A percentile compares a stretch with the other conserved stretches of the same genome.
phyloP scores from a whole-genome alignment of 2,797 vertebrate genomes.

The Myiotriccus ornatus region DNA sequence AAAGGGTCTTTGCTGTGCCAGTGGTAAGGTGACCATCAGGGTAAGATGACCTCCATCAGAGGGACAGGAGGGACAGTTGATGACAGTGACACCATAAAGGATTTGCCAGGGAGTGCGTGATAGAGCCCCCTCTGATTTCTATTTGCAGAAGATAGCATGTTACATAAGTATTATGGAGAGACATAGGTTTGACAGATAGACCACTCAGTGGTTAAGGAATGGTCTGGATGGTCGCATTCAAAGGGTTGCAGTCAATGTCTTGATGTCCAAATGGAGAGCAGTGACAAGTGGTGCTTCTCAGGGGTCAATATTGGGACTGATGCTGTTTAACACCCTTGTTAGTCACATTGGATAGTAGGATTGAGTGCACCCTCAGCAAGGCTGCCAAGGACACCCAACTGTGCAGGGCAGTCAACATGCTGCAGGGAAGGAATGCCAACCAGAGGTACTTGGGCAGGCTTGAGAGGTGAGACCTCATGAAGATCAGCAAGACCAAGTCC shows the following conservation, averaged over 20 bases:
- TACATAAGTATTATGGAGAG: neutral
- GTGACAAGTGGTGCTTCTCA: neutral
- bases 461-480: neutral
- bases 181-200: neutral
- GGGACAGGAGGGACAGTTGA: neutral
- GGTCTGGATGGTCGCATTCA: neutral
- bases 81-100: neutral
- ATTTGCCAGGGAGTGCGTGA: neutral
- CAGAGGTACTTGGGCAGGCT: neutral
- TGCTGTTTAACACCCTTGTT: neutral
- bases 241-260: neutral
- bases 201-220: neutral
- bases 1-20: neutral
- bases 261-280: neutral
- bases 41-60: neutral
- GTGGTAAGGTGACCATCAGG: too few relatives aligned
- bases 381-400: neutral
- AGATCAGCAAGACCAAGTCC: neutral
- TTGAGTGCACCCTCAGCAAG: neutral
- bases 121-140: neutral
- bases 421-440: neutral
- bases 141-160: neutral
- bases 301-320: neutral
- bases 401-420: rapidly evolving
- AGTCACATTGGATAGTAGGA: rapidly evolving